Percentiles rank a stretch among this genome's conserved stretches.
Conservation (phyloP, 2,888 invertebrate genomes). For the Microplitis deprimator region DNA sequence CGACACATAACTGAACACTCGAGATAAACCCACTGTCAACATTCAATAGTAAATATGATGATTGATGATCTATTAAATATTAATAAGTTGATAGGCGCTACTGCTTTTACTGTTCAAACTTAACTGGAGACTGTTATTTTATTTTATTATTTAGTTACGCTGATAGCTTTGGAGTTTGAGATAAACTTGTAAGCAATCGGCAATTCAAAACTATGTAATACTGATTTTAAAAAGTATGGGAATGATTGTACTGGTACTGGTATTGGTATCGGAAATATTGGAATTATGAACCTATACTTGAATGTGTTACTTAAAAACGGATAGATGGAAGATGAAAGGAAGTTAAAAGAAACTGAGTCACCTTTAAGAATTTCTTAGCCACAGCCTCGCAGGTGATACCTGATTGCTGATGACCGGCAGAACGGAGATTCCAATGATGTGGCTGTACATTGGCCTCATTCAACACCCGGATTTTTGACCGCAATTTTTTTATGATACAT, state of each 20-base stretch:
- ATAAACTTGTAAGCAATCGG: background rate
- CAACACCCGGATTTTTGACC: slow-evolving; percentile 31
- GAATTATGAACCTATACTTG: background rate
- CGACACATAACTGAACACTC: background rate
- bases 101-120: background rate
- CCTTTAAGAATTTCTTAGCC: slow-evolving; percentile 57
- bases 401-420: slow-evolving; percentile 32
- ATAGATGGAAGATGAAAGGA: background rate
- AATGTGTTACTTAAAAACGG: background rate
- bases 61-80: background rate
- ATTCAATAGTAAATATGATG: background rate
- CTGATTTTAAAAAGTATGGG: too few relatives aligned
- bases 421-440: slow-evolving; percentile 58
- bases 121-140: background rate
- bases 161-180: background rate
- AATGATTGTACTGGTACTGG: background rate
- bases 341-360: slow-evolving; percentile 49
- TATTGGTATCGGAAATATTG: background rate
- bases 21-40: background rate
- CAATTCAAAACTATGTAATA: too few relatives aligned
- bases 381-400: slow-evolving; percentile 34
- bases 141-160: background rate
- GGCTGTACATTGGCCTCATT: slow-evolving; percentile 57
- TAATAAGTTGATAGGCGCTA: background rate
- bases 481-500: background rate